phyloP scores from a whole-genome alignment of 2,113 vertebrate species.

The Saccopteryx leptura region DNA sequence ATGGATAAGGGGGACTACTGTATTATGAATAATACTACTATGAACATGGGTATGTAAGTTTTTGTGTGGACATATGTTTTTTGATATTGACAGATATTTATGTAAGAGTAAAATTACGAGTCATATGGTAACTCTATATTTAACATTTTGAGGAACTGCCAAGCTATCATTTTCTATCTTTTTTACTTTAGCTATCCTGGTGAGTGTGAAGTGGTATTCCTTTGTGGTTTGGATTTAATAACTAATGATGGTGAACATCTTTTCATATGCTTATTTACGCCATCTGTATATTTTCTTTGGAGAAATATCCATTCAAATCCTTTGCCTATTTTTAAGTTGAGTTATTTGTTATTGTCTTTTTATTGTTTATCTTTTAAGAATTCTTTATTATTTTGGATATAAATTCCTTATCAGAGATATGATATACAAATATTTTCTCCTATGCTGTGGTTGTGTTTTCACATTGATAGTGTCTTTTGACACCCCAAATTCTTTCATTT shows the following conservation, averaged over 20 bases:
- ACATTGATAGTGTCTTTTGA: background rate
- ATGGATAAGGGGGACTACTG: background rate
- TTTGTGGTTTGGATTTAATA: conserved; percentile 47
- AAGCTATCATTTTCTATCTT: conserved; percentile 10
- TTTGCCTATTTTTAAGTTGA: background rate
- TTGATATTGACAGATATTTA: background rate
- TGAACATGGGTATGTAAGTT: background rate
- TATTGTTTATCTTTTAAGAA: background rate
- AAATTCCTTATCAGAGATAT: conserved; percentile 5
- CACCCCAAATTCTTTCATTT: background rate
- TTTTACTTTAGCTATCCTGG: conserved; percentile 47
- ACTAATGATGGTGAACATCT: background rate
- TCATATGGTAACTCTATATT: conserved; percentile 47
- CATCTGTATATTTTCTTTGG: background rate
- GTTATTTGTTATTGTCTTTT: background rate
- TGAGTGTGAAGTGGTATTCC: background rate
- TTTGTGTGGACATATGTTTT: conserved; percentile 3
- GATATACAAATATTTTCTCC: background rate
- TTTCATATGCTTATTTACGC: conserved; percentile 33
- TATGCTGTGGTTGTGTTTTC: background rate
- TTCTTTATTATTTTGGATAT: conserved; percentile 13
- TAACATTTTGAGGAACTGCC: conserved; percentile 51
- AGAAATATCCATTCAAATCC: conserved; percentile 31
- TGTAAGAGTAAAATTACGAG: background rate
- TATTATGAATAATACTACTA: background rate